These are phyloP conservation scores for Dendronephthya gigantea DNA, from an alignment of 64 coral and sea anemone genomes.

Conservation along the genomic window DNA sequence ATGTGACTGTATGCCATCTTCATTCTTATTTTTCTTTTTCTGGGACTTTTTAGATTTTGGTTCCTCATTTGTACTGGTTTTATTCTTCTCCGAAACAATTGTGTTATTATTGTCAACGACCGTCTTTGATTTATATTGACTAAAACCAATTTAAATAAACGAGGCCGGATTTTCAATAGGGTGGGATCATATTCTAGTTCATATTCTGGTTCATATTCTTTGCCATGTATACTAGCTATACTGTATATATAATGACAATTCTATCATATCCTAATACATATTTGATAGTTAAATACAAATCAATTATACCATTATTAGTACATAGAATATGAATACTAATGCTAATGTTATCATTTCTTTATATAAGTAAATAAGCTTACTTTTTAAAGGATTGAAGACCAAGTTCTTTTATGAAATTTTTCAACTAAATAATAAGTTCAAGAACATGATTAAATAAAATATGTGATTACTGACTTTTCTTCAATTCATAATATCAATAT, in stretches of 20 bases:
- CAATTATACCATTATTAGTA: too few relatives aligned
- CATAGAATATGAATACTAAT: too few relatives aligned
- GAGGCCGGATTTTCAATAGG: too few relatives aligned
- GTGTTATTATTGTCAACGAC: neutral
- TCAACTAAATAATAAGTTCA: slow-evolving; percentile 31
- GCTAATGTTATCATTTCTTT: too few relatives aligned
- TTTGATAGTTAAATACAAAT: too few relatives aligned
- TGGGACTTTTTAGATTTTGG: neutral
- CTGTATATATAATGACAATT: too few relatives aligned
- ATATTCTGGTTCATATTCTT: too few relatives aligned
- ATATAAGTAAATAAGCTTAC: slow-evolving; percentile 31
- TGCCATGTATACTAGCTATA: too few relatives aligned
- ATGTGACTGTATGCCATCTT: neutral
- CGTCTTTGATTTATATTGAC: neutral
- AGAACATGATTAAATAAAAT: too few relatives aligned
- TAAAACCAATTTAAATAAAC: neutral
- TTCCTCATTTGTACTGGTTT: neutral
- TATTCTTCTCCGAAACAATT: neutral
- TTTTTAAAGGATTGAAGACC: slow-evolving; percentile 58
- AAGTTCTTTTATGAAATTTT: slow-evolving; percentile 57
- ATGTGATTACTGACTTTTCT: too few relatives aligned
- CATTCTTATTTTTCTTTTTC: neutral
- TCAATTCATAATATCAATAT: neutral
- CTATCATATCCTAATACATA: too few relatives aligned
- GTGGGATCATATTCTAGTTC: too few relatives aligned